Base-by-base conservation (phyloP, 2,888 invertebrate genomes). In the Pheosia tremula region DNA sequence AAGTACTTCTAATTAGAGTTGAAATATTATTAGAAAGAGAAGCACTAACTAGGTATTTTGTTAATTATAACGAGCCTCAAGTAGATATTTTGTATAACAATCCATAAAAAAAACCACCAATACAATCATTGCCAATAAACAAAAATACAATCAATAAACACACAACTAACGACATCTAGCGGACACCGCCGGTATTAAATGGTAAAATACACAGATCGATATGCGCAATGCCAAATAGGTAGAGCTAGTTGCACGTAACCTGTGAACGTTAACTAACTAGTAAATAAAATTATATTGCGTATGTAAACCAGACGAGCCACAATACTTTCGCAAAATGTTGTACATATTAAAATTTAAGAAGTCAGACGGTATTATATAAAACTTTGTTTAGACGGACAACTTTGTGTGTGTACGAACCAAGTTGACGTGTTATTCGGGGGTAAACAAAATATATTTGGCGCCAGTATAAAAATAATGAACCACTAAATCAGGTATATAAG, bases 81-180 rank as follows among this genome's bases (percentile, higher is more conserved):
- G 24, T 24, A 24, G 24, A 24, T 24, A 24, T 1, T 24, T 24
- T 24, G 2, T 24, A 24, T 24, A 24, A 24, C 24, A 24, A 24
- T 9, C 10, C 9, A 43, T 9, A 43, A 9, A 43, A 43, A 43
- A 9, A 43, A 43, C 43, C 8, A 24, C 24, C 43, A 9, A 43
- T 43, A 43, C 43, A 43, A 43, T 43, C 10, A 43, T 8, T 43
- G 9, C 43, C 43, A 43, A 49, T 13, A 24, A 24, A 24, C 0
- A 49, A 49, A 50, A 50, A 50, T 7, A 9, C 8, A 38, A 38
- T 38, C 11, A 41, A 7, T 41, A 13, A 39, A 49, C 45, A n/a
- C 5, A 49, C 64, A 9, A 50, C 41, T 71, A 69, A 10, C 67
- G 67, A 66, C 74, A 74, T 73, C 74, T 74, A 71, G 52, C 57